Conservation (phyloP, 2,113 vertebrate species). For the Tachysurus fulvidraco region DNA sequence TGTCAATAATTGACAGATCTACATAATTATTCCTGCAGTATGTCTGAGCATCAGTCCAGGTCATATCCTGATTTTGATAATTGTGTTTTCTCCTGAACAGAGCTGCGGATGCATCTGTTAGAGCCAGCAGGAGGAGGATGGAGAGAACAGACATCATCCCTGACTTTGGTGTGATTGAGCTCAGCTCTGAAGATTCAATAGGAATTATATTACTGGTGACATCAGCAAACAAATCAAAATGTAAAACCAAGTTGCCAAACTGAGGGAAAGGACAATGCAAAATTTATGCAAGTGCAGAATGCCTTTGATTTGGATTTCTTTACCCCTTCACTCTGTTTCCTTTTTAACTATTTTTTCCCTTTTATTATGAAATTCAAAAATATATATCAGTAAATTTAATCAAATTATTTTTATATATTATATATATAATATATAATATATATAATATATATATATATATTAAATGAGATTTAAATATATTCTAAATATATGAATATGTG, state of each 20-base stretch:
- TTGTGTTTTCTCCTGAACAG: neutral
- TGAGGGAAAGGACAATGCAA: neutral
- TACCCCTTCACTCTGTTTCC: neutral
- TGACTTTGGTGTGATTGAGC: neutral
- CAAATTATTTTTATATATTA: no score
- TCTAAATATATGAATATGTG: no score
- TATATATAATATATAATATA: no score
- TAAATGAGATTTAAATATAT: no score
- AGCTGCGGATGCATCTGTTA: neutral
- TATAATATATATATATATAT: no score
- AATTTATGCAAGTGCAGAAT: neutral
- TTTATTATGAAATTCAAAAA: no score
- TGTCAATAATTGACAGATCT: neutral
- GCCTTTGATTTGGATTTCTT: neutral
- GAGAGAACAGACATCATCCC: neutral
- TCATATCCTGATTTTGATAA: accelerated
- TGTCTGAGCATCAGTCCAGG: neutral
- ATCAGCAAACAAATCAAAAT: constrained; percentile 1
- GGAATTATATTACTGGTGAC: neutral
- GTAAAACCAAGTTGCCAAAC: neutral
- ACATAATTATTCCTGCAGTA: neutral
- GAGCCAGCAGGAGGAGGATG: constrained; percentile 1
- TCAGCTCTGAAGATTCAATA: neutral
- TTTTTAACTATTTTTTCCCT: no score
- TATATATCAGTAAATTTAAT: no score